phyloP scores from a whole-genome alignment of 2,113 vertebrate genomes.

The Erythrolamprus reginae region DNA sequence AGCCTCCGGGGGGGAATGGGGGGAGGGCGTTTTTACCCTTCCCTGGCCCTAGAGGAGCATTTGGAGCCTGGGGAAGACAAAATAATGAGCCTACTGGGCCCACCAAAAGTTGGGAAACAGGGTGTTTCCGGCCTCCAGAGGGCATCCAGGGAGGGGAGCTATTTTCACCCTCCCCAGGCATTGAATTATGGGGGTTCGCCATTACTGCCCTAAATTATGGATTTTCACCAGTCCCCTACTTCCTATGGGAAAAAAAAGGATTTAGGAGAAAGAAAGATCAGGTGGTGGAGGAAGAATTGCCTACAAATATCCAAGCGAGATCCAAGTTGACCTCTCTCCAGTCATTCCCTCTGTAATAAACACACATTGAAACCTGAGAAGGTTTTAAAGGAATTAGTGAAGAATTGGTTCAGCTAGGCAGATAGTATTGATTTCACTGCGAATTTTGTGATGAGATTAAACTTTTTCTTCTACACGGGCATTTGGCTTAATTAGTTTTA shows the following conservation, averaged over 20 bases:
- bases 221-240: background rate
- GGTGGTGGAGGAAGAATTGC: background rate
- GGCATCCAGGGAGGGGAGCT: too few species aligned
- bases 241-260: background rate
- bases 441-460: background rate
- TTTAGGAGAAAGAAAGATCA: background rate
- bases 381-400: background rate
- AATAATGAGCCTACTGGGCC: too few species aligned
- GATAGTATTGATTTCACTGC: background rate
- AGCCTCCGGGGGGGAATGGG: too few species aligned
- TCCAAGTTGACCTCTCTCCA: background rate
- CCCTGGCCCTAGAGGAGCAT: too few species aligned
- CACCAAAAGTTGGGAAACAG: too few species aligned
- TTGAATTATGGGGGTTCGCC: too few species aligned
- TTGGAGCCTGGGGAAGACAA: too few species aligned
- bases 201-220: too few species aligned
- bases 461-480: background rate
- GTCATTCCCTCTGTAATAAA: background rate
- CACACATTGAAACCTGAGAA: background rate
- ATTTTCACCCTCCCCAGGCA: too few species aligned
- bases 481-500: background rate
- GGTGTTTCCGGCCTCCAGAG: too few species aligned
- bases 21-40: too few species aligned
- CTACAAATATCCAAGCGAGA: background rate
- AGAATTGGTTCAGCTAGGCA: background rate